These are phyloP conservation scores for Pseudococcus viburni DNA, from an alignment of 2,888 invertebrate genomes.

Conservation along the genomic window DNA sequence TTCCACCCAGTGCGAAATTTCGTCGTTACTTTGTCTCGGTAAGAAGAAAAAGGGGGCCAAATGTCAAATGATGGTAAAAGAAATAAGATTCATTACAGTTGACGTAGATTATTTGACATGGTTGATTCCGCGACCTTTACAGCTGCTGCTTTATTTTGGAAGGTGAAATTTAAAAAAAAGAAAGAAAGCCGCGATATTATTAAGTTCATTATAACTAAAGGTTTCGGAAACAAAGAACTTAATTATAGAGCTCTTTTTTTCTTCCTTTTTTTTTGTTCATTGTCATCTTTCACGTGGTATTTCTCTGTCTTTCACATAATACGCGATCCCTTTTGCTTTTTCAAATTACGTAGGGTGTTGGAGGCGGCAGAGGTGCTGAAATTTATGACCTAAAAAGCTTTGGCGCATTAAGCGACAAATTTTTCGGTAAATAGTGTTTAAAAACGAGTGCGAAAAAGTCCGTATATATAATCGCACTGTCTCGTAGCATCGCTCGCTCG, in stretches of 20 bases:
- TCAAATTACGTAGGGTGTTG: conserved; percentile 28
- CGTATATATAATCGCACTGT: background rate
- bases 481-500: background rate
- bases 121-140: conserved; percentile 33
- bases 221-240: conserved; percentile 53
- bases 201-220: conserved; percentile 52
- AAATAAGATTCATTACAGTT: conserved; percentile 45
- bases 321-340: conserved; percentile 49
- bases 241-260: conserved; percentile 28
- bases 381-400: conserved; percentile 52
- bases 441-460: conserved; percentile 40
- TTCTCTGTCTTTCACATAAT: conserved; percentile 32
- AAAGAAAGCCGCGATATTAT: conserved; percentile 40
- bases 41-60: background rate
- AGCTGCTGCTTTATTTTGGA: background rate
- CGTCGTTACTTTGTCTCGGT: background rate
- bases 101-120: conserved; percentile 19
- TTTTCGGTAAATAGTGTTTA: conserved; percentile 51
- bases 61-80: conserved; percentile 6
- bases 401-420: conserved; percentile 50
- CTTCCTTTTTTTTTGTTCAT: background rate
- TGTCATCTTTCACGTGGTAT: conserved; percentile 42
- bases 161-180: conserved; percentile 24
- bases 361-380: background rate
- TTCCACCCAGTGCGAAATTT: background rate